Percentiles rank a stretch among this genome's conserved stretches.
Evolutionary conservation across 2,113 vertebrate genomes (phyloP).

Genomic region (Todiramphus saurophagus): DNA sequence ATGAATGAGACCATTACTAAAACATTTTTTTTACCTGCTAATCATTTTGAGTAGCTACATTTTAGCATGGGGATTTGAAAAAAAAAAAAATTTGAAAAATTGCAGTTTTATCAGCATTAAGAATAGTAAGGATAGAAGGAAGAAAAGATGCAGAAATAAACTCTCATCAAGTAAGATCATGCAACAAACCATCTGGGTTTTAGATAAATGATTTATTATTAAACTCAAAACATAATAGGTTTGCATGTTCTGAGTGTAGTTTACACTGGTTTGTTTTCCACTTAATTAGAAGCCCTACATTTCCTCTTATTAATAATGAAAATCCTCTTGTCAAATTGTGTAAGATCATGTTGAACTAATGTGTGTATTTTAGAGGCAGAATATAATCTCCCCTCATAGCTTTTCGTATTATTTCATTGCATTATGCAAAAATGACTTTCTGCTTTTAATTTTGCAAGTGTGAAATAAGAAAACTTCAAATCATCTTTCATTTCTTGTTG

Average conservation of each 20-base stretch:
- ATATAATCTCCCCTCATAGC: not conserved
- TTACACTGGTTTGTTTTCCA: slow-evolving; percentile 55
- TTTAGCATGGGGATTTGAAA: not conserved
- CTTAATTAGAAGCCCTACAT: slow-evolving; percentile 63
- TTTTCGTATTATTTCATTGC: not conserved
- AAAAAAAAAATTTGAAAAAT: not conserved
- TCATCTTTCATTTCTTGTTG: not conserved
- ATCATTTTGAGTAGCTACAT: not conserved
- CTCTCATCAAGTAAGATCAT: not conserved
- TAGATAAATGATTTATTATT: slow-evolving; percentile 53
- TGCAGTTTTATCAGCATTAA: not conserved
- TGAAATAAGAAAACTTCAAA: not conserved
- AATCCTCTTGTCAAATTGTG: slow-evolving; percentile 46
- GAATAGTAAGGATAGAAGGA: not conserved
- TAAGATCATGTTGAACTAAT: slow-evolving; percentile 22
- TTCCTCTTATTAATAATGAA: slow-evolving; percentile 65
- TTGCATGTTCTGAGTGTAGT: slow-evolving; percentile 33
- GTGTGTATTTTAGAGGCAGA: slow-evolving; percentile 19
- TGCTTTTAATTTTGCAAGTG: not conserved
- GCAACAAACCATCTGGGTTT: slow-evolving; percentile 28
- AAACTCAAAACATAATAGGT: slow-evolving; percentile 43
- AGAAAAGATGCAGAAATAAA: slow-evolving; percentile 19
- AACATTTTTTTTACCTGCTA: not conserved
- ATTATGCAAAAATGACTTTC: not conserved
- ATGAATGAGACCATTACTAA: not conserved